Conservation (phyloP, 2,113 vertebrate species). For the Numenius arquata region DNA sequence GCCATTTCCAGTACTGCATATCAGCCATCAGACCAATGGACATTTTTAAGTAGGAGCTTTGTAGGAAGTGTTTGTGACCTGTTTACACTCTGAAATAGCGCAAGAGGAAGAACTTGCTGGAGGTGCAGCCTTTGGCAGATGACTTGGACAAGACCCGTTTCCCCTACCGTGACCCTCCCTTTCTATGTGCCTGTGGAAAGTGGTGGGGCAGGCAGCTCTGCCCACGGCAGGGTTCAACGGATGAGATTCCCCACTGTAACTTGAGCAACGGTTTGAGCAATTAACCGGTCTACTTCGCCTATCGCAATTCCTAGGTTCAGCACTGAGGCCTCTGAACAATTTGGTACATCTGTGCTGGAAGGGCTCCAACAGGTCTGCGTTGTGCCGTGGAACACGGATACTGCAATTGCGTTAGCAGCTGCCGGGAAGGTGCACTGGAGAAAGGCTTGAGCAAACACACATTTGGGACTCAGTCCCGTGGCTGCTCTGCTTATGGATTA, state of each 20-base stretch:
- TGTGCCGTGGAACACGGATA: background rate
- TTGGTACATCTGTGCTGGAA: slow-evolving; percentile 23
- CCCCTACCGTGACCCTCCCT: background rate
- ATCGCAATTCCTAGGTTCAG: background rate
- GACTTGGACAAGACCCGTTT: background rate
- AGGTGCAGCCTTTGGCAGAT: background rate
- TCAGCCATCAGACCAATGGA: background rate
- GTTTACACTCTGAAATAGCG: background rate
- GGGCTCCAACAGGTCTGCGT: background rate
- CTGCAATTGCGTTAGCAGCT: background rate
- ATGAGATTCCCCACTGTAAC: background rate
- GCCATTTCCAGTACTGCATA: background rate
- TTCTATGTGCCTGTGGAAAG: background rate
- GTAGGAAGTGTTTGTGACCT: background rate
- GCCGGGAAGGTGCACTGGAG: background rate
- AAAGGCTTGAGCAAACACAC: background rate
- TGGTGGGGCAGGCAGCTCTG: background rate
- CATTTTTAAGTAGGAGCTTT: background rate
- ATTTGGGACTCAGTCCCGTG: background rate
- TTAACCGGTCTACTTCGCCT: background rate
- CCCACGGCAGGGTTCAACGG: rapidly evolving
- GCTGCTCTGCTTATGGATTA: background rate
- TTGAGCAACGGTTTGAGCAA: background rate
- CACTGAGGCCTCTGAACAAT: background rate
- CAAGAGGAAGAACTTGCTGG: background rate